A percentile compares a stretch with the other conserved stretches of the same genome.
phyloP scores from a whole-genome alignment of 2,113 vertebrate species.

The Labeo catla region DNA sequence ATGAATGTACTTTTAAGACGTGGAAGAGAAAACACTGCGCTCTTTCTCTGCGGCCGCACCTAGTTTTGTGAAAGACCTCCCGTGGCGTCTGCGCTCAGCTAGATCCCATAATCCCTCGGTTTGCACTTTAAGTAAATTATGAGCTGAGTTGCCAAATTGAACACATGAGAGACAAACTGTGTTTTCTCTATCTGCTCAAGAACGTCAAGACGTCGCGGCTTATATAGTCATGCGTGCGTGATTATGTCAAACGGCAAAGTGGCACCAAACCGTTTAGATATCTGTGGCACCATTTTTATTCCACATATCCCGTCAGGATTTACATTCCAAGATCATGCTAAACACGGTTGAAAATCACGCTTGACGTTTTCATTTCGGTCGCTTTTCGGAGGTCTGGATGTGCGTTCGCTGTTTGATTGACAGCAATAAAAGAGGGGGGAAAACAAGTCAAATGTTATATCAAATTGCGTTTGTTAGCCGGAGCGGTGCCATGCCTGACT shows the following conservation, averaged over 20 bases:
- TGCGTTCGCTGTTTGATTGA: slow-evolving; percentile 48
- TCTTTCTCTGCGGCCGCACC: slow-evolving; percentile 18
- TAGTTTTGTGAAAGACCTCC: slow-evolving; percentile 49
- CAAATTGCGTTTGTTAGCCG: slow-evolving; percentile 85
- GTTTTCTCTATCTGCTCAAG: background rate
- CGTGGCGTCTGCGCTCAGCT: slow-evolving; percentile 11
- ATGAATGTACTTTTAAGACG: slow-evolving; percentile 36
- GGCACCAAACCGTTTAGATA: slow-evolving; percentile 31
- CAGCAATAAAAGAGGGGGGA: slow-evolving; percentile 27
- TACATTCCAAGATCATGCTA: background rate
- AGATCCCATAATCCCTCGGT: slow-evolving; percentile 51
- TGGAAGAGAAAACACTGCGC: slow-evolving; percentile 32
- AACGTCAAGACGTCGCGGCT: background rate
- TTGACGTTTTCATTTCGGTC: slow-evolving; percentile 12
- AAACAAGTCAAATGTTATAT: slow-evolving; percentile 82
- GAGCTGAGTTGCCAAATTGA: slow-evolving; percentile 46
- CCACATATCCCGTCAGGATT: background rate
- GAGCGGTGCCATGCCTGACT: slow-evolving; percentile 83
- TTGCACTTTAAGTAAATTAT: slow-evolving; percentile 56
- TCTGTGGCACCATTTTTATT: background rate
- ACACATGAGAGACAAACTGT: background rate
- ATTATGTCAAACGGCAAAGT: background rate
- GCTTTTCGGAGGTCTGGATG: background rate
- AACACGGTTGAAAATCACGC: background rate
- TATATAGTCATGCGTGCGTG: slow-evolving; percentile 24